These are phyloP conservation scores for Sycophaga agraensis DNA, from an alignment of 1,140 invertebrate species.

Conservation along the genomic window DNA sequence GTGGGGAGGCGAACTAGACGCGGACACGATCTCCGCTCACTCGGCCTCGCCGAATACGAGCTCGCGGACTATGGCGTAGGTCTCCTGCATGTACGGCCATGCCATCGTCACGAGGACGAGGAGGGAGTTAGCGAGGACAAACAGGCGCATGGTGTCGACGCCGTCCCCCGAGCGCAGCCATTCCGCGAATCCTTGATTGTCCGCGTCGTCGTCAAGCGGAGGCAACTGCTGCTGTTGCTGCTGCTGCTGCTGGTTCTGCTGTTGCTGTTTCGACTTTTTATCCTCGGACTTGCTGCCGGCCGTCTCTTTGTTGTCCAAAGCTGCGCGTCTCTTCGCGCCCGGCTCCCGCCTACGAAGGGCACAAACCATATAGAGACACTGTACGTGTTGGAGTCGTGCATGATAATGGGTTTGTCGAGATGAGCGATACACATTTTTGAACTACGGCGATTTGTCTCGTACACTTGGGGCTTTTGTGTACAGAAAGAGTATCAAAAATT, in stretches of 20 bases:
- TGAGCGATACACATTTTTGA: too few relatives aligned
- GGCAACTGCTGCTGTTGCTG: neutral
- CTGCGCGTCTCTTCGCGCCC: constrained; percentile 26
- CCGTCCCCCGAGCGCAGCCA: constrained; percentile 62
- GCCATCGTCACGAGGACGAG: constrained; percentile 60
- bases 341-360: neutral
- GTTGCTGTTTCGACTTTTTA: constrained; percentile 5
- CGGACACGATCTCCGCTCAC: too few relatives aligned
- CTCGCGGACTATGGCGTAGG: constrained; percentile 47
- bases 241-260: too few relatives aligned
- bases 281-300: constrained; percentile 14
- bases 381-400: too few relatives aligned
- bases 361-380: neutral
- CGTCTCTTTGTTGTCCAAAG: constrained; percentile 3
- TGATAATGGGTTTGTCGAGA: too few relatives aligned
- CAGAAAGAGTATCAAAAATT: too few relatives aligned
- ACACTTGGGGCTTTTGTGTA: too few relatives aligned
- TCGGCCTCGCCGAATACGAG: constrained; percentile 46
- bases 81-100: constrained; percentile 60
- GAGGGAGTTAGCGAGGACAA: constrained; percentile 62
- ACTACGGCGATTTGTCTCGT: too few relatives aligned
- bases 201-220: constrained; percentile 40
- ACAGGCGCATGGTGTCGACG: constrained; percentile 62
- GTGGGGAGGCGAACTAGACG: too few relatives aligned
- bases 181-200: constrained; percentile 59